These are phyloP conservation scores for Capreolus pygargus DNA, from an alignment of 2,113 vertebrate genomes.

Conservation along the genomic window DNA sequence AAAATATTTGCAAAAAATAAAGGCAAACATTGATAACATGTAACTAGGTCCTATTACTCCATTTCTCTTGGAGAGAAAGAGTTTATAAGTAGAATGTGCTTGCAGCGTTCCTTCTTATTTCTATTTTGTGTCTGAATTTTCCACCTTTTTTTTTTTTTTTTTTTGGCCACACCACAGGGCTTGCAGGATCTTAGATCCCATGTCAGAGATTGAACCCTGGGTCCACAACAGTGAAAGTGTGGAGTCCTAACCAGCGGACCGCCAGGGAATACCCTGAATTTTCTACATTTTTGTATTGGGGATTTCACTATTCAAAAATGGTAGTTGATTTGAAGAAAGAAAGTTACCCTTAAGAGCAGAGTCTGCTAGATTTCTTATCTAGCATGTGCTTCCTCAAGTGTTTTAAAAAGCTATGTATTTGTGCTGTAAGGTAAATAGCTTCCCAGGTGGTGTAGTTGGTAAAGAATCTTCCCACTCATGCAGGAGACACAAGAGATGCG, in stretches of 20 bases:
- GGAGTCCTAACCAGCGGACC: no score
- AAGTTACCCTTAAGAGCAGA: rapidly evolving
- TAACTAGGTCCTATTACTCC: not conserved
- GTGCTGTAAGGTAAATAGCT: not conserved
- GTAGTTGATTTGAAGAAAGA: not conserved
- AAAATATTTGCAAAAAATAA: not conserved
- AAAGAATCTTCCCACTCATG: no score
- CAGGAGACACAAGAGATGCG: no score
- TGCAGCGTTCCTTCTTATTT: not conserved
- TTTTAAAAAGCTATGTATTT: not conserved
- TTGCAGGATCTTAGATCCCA: no score
- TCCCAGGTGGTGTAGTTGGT: no score
- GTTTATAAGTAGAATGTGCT: not conserved
- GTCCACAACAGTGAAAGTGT: no score
- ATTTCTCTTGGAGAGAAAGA: not conserved
- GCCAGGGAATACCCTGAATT: not conserved
- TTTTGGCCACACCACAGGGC: no score
- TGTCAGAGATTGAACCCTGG: no score
- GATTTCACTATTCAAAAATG: not conserved
- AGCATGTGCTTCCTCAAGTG: not conserved
- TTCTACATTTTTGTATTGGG: not conserved
- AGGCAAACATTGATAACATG: not conserved
- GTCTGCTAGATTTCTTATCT: not conserved
- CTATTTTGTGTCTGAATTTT: not conserved
- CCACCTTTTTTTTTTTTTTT: no score